These are phyloP conservation scores for Sebastes vulpes DNA, from an alignment of 2,797 vertebrate species.

Conservation along the genomic window DNA sequence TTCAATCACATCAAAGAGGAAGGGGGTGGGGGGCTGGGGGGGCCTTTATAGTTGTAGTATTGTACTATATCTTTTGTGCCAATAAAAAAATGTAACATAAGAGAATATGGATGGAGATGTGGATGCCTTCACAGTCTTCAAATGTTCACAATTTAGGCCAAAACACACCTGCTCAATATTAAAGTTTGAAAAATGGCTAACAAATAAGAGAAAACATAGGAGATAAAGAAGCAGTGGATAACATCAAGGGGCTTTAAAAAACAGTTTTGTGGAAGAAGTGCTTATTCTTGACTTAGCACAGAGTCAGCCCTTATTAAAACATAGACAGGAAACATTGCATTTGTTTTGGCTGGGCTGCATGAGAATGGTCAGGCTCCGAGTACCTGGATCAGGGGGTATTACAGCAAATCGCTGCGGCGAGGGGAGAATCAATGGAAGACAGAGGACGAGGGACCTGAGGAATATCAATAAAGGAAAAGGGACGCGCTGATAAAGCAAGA, in stretches of 20 bases:
- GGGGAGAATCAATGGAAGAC: constrained; percentile 24
- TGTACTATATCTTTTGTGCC: no score
- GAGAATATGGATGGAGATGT: background rate
- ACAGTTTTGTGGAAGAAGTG: constrained; percentile 42
- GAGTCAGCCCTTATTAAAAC: constrained; percentile 56
- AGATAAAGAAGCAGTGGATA: constrained; percentile 14
- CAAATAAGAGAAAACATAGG: background rate
- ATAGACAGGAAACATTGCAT: constrained; percentile 67
- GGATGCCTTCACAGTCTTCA: constrained; percentile 18
- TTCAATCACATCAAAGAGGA: no score
- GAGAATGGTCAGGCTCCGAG: constrained; percentile 46
- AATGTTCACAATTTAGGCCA: background rate
- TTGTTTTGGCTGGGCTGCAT: constrained; percentile 68
- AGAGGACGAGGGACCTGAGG: constrained; percentile 30
- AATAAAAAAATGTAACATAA: background rate
- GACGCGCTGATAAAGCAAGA: constrained; percentile 49
- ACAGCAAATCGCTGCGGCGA: constrained; percentile 4
- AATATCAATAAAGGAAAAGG: constrained; percentile 35
- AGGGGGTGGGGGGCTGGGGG: no score
- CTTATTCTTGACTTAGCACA: constrained; percentile 55
- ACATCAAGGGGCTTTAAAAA: constrained; percentile 46
- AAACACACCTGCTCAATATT: background rate
- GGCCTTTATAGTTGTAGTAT: no score
- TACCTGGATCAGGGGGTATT: constrained; percentile 44
- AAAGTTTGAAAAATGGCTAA: constrained; percentile 8